Evolutionary conservation across 2,113 vertebrate genomes (phyloP), one percentile per base, ranked within the genome.

Genomic region (Mormyrus lacerda): DNA sequence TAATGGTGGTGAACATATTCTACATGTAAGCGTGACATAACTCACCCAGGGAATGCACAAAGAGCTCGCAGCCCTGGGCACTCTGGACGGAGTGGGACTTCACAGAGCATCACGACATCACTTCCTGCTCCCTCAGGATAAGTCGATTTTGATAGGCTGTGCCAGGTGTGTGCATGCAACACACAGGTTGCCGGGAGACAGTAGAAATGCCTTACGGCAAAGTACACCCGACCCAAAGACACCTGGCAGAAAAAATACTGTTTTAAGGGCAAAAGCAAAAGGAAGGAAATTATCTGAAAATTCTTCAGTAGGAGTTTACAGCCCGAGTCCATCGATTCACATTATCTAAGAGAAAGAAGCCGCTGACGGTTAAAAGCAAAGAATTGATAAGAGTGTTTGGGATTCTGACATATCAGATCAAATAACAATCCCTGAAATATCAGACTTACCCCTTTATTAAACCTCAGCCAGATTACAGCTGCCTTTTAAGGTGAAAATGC

Each of bases 321-420:
- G 93, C 94, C 93, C 92, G 92, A 92, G 94, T 92, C 92, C 92
- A 92, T 50, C 15, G 51, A 50, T 61, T 58, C 73, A 55, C 91
- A 94, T 95, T 95, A 96, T 95, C 95, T 93, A 93, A 93, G 88
- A 87, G 61, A 92, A 92, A 93, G 94, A 95, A 87, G 94, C 93
- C 91, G 90, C 89, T 45, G 90, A 91, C 95, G 95, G 96, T 96
- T 95, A 95, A 96, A 95, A 95, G 90, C 91, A 93, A 93, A 95
- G 90, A 39, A 91, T 93, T 93, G 96, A 96, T 96, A 96, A 96
- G 95, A 93, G 90, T 91, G 92, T 94, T 94, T 94, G 92, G 94
- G 95, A 95, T 94, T 94, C 92, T 92, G 89, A 93, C 94, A 95
- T 94, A 96, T 96, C 96, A 95, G 95, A 96, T 96, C 94, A 96